phyloP scores from a whole-genome alignment of 2,113 vertebrate genomes.

The Corydoras maculifer region DNA sequence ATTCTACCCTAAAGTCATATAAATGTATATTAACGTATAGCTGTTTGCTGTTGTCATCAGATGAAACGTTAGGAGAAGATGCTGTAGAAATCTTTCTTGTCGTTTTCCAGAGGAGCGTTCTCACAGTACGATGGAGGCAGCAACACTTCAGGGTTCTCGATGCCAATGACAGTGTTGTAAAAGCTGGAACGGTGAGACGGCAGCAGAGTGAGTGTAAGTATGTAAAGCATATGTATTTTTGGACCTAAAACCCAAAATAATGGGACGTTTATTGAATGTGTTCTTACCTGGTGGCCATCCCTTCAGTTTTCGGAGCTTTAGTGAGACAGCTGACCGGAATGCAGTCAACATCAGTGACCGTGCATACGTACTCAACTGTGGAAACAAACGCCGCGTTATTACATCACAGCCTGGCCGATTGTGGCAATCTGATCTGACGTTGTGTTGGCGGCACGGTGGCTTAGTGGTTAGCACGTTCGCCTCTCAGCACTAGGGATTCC shows the following conservation, averaged over 20 bases:
- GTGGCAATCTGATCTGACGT: no score
- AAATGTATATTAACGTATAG: no score
- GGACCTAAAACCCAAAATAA: no score
- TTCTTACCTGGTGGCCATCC: conserved; percentile 46
- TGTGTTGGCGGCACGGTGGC: no score
- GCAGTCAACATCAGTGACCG: conserved; percentile 59
- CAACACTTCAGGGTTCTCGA: conserved; percentile 48
- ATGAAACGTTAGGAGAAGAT: conserved; percentile 34
- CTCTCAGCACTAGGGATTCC: no score
- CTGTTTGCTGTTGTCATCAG: no score
- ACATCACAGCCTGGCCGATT: no score
- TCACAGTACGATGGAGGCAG: conserved; percentile 54
- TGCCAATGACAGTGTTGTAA: conserved; percentile 57
- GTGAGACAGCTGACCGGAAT: conserved; percentile 40
- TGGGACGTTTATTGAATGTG: neutral
- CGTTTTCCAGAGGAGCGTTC: neutral
- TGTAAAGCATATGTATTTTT: neutral
- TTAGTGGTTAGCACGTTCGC: no score
- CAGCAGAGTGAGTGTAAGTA: conserved; percentile 1
- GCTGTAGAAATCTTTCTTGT: conserved; percentile 44
- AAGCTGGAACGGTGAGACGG: conserved; percentile 42
- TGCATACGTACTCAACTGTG: conserved; percentile 46
- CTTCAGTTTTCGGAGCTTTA: conserved; percentile 39
- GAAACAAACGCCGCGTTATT: neutral
- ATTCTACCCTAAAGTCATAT: no score